Evolutionary conservation across 64 coral and sea anemone species (phyloP), one percentile per base, ranked within the genome.

Genomic region (Pachyseris speciosa): DNA sequence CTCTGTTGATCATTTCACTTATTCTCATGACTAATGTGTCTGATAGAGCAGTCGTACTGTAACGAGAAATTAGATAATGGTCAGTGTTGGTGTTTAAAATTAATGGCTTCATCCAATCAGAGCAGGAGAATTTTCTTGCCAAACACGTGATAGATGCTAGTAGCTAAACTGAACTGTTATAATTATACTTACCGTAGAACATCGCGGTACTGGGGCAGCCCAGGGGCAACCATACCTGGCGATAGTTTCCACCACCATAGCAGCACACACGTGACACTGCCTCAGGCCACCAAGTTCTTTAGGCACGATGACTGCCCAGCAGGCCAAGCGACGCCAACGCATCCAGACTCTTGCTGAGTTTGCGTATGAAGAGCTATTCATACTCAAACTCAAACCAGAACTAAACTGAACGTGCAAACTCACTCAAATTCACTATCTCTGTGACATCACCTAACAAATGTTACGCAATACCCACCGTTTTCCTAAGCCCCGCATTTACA

Each of bases 271-370:
- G 31, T 87, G 85, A 60, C 24, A 74, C 70, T 87, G 85, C 0
- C 85, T 68, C 47, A 53, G 45, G 20, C 85, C 85, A 58, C 85
- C 85, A 40, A 87, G 48, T 87, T 72, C 85, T 25, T 87, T 87
- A 15, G 85, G 85, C 29, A 87, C 68, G 30, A 74, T 59, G 6
- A 87, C 67, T 15, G n/a, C 68, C 85, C 48, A 87, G 68, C 2
- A 87, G 67, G 9, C 85, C 85, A 58, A 73, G 68, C 29, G 85
- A 87, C 9, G 85, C 47, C 37, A 87, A 59, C 5, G 85, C 85
- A 25, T 70, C 6, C 50, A 87, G 38, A 17, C 68, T 87, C 31
- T 87, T 87, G 3, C 68, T 50, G 27, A 68, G 85, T n/a, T n/a
- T n/a, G n/a, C n/a, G n/a, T n/a, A n/a, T n/a, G n/a, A n/a, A n/a